Conservation (phyloP, 2,888 invertebrate genomes). For the Seira ritae region DNA sequence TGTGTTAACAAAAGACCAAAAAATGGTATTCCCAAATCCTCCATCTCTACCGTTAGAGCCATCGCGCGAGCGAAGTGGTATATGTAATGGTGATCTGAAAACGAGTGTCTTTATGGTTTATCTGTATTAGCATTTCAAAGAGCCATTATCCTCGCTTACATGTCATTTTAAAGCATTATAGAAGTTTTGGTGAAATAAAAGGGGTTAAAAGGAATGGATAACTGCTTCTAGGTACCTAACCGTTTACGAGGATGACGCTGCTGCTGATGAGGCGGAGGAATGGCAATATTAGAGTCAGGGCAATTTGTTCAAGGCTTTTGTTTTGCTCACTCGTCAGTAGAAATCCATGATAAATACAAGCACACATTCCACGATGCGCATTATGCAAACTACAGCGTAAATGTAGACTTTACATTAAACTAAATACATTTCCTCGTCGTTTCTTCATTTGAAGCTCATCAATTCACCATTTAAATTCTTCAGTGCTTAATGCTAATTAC, state of each 20-base stretch:
- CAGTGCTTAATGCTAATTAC: constrained; percentile 54
- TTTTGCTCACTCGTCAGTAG: not conserved
- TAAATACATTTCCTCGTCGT: constrained; percentile 51
- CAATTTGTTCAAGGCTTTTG: not conserved
- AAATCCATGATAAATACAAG: too few relatives aligned
- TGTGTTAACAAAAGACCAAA: not conserved
- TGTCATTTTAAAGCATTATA: not conserved
- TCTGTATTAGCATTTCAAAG: constrained; percentile 37
- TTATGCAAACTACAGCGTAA: not conserved
- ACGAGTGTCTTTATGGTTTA: constrained; percentile 15
- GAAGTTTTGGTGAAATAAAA: not conserved
- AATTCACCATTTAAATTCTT: constrained; percentile 43
- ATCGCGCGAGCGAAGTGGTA: too few relatives aligned
- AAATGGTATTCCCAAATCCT: not conserved
- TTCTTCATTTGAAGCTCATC: constrained; percentile 44
- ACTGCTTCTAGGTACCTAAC: not conserved
- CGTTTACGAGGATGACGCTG: not conserved
- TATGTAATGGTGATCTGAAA: constrained; percentile 12
- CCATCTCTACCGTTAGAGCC: too few relatives aligned
- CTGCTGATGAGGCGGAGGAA: not conserved
- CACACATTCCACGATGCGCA: not conserved
- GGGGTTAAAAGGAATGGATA: not conserved
- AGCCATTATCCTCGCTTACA: constrained; percentile 1
- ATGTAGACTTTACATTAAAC: constrained; percentile 13
- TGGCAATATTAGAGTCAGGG: constrained; percentile 14